Conservation (phyloP, 2,113 vertebrate genomes). For the Zosterops borbonicus region DNA sequence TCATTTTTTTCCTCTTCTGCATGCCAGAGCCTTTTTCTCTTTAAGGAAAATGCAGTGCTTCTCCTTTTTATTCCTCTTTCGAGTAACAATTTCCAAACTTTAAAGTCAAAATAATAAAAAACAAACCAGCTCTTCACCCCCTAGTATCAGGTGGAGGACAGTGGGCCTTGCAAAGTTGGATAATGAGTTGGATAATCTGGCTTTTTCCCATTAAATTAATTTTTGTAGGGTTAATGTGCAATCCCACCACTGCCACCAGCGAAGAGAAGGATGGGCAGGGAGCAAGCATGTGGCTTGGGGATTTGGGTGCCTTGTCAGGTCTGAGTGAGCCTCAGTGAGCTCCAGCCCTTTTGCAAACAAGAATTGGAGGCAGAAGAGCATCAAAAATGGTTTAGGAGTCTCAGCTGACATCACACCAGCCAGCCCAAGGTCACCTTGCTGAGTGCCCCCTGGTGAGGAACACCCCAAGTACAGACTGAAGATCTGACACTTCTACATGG, state of each 20-base stretch:
- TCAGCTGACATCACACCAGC: background rate
- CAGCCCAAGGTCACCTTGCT: background rate
- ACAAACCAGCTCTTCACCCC: background rate
- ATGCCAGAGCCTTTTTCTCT: background rate
- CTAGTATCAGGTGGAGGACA: background rate
- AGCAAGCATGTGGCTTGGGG: rapidly evolving
- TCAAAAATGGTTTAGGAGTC: background rate
- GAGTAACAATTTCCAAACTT: background rate
- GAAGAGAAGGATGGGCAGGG: background rate
- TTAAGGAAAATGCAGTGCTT: background rate
- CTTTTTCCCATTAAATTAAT: background rate
- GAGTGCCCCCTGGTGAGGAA: rapidly evolving
- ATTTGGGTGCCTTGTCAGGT: background rate
- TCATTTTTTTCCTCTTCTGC: background rate
- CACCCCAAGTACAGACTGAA: background rate
- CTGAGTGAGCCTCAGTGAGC: background rate
- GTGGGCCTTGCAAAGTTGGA: background rate
- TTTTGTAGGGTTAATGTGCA: background rate
- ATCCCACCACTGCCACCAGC: background rate
- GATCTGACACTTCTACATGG: background rate
- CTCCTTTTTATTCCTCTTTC: background rate
- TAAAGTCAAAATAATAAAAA: background rate
- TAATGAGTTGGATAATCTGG: background rate
- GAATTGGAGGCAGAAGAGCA: background rate
- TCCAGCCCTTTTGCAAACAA: background rate